Percentiles rank a stretch among this genome's conserved stretches.
Conservation (phyloP, 2,113 vertebrate species). For the Oenanthe oenanthe region DNA sequence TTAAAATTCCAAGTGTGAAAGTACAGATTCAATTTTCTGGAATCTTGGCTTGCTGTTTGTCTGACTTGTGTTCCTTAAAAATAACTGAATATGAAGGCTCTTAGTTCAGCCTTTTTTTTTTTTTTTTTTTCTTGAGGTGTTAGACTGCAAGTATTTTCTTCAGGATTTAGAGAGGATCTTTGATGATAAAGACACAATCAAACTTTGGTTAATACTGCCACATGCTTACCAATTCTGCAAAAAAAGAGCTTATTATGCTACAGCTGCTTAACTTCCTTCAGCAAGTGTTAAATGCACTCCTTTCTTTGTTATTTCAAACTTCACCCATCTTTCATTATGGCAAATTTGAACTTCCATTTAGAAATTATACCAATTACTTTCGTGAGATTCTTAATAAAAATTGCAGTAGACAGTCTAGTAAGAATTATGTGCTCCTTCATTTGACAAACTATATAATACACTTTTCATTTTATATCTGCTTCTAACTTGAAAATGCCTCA, state of each 20-base stretch:
- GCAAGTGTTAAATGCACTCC: neutral
- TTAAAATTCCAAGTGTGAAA: slow-evolving; percentile 36
- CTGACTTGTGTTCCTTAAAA: slow-evolving; percentile 29
- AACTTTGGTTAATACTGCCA: neutral
- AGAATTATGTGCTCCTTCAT: neutral
- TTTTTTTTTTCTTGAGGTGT: neutral
- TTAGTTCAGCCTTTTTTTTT: neutral
- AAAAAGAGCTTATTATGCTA: neutral
- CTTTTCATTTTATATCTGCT: neutral
- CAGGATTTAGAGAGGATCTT: neutral
- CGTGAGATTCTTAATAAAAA: neutral
- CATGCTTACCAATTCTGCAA: neutral
- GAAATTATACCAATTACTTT: neutral
- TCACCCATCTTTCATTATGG: neutral
- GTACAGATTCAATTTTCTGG: slow-evolving; percentile 13
- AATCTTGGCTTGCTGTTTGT: slow-evolving; percentile 26
- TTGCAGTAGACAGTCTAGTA: neutral
- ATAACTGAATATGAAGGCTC: slow-evolving; percentile 25
- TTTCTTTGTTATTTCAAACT: neutral
- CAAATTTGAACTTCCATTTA: neutral
- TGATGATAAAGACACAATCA: neutral
- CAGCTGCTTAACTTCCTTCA: neutral
- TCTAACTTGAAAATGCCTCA: neutral
- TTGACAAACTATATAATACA: neutral
- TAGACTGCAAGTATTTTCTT: neutral